Evolutionary conservation across 2,113 vertebrate genomes (phyloP).

Genomic region (Ploceus nigricollis): DNA sequence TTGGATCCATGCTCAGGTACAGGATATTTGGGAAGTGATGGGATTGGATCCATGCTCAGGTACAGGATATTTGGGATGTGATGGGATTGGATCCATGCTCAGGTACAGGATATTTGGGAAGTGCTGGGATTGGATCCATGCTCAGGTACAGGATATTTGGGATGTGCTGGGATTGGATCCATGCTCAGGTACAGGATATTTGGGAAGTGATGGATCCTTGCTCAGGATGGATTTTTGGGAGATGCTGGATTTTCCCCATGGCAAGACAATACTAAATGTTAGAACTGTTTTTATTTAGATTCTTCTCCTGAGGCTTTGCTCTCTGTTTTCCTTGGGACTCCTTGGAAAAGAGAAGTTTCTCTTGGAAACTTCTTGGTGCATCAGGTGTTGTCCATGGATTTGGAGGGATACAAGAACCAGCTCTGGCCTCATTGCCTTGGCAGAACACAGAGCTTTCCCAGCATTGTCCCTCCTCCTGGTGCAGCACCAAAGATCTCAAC

Average conservation of each 20-base stretch:
- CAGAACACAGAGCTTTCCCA: background rate
- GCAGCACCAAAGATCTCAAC: background rate
- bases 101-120: fast-evolving
- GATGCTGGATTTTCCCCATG: background rate
- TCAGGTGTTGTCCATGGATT: background rate
- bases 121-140: background rate
- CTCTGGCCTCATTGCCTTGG: background rate
- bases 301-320: fast-evolving
- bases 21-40: background rate
- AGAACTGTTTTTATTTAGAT: background rate
- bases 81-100: background rate
- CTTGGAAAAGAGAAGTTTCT: background rate
- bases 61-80: background rate
- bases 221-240: background rate
- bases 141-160: background rate
- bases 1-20: fast-evolving
- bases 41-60: background rate
- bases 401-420: background rate
- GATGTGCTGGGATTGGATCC: background rate
- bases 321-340: background rate
- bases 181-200: background rate
- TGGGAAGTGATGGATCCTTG: background rate
- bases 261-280: background rate
- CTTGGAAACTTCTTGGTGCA: background rate
- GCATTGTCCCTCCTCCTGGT: background rate